phyloP scores from a whole-genome alignment of 2,797 vertebrate genomes.

The Luscinia luscinia region DNA sequence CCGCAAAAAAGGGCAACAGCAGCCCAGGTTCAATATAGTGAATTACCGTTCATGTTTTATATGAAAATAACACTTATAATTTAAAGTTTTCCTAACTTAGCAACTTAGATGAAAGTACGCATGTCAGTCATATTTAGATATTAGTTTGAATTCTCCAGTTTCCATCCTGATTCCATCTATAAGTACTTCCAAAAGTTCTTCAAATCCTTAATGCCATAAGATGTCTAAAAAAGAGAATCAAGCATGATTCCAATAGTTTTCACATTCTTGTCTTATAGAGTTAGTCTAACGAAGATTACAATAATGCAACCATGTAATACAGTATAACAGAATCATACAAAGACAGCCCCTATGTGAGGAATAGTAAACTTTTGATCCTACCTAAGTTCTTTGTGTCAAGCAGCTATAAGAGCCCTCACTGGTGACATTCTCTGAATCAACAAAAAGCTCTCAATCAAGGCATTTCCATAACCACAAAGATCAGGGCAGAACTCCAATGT shows the following conservation, averaged over 20 bases:
- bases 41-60: neutral
- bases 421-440: neutral
- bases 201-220: neutral
- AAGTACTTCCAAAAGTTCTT: neutral
- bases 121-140: neutral
- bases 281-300: neutral
- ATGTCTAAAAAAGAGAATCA: neutral
- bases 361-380: fast-evolving
- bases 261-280: neutral
- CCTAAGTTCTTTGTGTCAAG: neutral
- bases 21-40: neutral
- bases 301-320: neutral
- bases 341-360: fast-evolving
- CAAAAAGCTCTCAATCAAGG: neutral
- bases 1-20: too few relatives aligned
- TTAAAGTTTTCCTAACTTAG: neutral
- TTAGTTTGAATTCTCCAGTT: neutral
- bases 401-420: neutral
- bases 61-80: neutral
- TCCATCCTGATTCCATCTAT: neutral
- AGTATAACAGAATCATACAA: neutral
- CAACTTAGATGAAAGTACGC: neutral
- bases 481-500: neutral
- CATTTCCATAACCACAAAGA: neutral
- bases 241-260: neutral